These are phyloP conservation scores for Asobara japonica DNA, from an alignment of 1,140 invertebrate genomes.

Conservation along the genomic window DNA sequence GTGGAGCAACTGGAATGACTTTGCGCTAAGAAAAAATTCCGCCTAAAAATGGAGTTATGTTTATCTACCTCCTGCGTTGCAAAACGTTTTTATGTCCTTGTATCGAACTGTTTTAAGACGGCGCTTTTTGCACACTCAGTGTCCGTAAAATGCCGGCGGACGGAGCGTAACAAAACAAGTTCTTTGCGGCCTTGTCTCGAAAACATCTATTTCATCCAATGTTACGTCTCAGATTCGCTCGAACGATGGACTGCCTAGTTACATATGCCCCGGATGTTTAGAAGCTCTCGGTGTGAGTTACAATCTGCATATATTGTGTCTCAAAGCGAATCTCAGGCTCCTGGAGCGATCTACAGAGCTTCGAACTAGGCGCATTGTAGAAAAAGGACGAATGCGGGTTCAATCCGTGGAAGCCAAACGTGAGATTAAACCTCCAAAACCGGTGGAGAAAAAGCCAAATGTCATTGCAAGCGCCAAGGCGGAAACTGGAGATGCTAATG, in stretches of 20 bases:
- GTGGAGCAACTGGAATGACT: too few species aligned
- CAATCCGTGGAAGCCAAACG: not conserved
- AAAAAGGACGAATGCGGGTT: not conserved
- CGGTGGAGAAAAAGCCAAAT: not conserved
- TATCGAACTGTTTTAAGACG: too few species aligned
- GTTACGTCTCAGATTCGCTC: not conserved
- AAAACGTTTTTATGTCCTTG: too few species aligned
- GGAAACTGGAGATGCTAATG: not conserved
- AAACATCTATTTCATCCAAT: too few species aligned
- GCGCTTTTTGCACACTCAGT: too few species aligned
- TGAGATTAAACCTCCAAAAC: not conserved
- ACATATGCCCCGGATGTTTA: not conserved
- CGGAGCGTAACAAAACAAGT: too few species aligned
- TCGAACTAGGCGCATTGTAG: not conserved
- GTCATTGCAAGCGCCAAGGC: too few species aligned
- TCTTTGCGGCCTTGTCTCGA: too few species aligned
- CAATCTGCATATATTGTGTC: not conserved
- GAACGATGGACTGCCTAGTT: not conserved
- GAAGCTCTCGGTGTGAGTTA: not conserved
- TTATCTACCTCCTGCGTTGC: too few species aligned
- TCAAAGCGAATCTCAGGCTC: not conserved
- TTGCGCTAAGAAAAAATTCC: too few species aligned
- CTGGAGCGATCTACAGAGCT: not conserved
- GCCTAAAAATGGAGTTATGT: too few species aligned
- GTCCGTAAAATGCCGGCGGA: too few species aligned